These are phyloP conservation scores for Drosophila lowei DNA, from an alignment of 1,140 invertebrate genomes.

Conservation along the genomic window DNA sequence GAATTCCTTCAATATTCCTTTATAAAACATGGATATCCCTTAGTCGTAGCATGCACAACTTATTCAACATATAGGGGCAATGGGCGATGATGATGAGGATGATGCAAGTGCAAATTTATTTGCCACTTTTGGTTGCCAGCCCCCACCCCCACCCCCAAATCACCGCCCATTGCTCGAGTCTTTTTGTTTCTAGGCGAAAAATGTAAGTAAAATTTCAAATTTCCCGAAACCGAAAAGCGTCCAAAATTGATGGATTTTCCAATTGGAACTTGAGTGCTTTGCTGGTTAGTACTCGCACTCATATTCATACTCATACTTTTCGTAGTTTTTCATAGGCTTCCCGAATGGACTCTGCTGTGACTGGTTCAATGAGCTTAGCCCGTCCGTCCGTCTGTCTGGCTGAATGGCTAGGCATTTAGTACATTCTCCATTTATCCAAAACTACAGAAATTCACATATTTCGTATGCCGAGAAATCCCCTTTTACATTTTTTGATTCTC, in stretches of 20 bases:
- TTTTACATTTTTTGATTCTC: conserved; percentile 6
- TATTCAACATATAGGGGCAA: no score
- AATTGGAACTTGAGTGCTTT: conserved; percentile 50
- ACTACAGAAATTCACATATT: conserved; percentile 27
- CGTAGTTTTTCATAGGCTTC: neutral
- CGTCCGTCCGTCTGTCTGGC: neutral
- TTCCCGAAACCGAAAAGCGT: conserved; percentile 42
- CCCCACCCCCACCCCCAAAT: conserved; percentile 2
- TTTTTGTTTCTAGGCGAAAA: conserved; percentile 1
- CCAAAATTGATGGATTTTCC: conserved; percentile 52
- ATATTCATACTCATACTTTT: no score
- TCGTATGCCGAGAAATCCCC: no score
- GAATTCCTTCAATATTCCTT: no score
- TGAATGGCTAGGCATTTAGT: conserved; percentile 1
- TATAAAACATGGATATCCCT: no score
- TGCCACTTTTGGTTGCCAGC: conserved; percentile 66
- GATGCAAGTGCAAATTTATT: conserved; percentile 81
- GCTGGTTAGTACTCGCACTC: conserved; percentile 29
- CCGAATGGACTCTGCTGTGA: neutral
- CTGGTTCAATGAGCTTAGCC: conserved; percentile 35
- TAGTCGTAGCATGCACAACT: no score
- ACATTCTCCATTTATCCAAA: conserved; percentile 2
- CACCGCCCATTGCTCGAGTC: neutral
- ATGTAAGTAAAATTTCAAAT: conserved; percentile 58
- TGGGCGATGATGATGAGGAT: conserved; percentile 40